A percentile compares a stretch with the other conserved stretches of the same genome.
Conservation (phyloP, 2,797 vertebrate species). For the Pterois miles region DNA sequence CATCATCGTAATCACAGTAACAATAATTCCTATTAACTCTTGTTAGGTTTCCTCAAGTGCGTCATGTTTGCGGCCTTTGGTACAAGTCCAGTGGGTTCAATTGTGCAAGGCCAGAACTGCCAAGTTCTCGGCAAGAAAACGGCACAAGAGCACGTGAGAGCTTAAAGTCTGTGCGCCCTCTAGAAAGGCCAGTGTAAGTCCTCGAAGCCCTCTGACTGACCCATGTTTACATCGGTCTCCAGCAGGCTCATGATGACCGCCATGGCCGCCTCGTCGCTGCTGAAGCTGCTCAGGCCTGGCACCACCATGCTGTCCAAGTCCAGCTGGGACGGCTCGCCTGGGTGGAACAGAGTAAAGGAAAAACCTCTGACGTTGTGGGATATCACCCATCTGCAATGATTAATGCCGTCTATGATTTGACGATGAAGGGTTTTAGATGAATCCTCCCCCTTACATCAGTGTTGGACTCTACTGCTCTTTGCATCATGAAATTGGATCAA, state of each 20-base stretch:
- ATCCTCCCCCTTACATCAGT: no score
- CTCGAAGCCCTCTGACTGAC: conserved; percentile 91
- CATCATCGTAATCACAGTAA: conserved; percentile 5
- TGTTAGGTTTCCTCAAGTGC: conserved; percentile 3
- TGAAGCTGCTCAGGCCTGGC: conserved; percentile 92
- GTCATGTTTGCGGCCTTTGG: conserved; percentile 30
- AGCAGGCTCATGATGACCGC: conserved; percentile 97
- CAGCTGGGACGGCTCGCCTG: conserved; percentile 89
- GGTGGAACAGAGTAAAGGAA: background rate
- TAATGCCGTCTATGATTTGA: background rate
- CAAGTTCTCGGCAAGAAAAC: conserved; percentile 21
- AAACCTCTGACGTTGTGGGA: background rate
- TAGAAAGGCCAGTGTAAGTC: conserved; percentile 93
- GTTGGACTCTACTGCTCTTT: background rate
- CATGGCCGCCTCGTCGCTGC: conserved; percentile 95
- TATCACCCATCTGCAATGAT: background rate
- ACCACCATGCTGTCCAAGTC: conserved; percentile 92
- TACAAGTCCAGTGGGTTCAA: conserved; percentile 21
- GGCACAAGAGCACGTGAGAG: conserved; percentile 13
- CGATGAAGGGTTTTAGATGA: no score
- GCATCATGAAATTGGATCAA: background rate
- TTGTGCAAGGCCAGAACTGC: conserved; percentile 19
- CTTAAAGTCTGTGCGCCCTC: background rate
- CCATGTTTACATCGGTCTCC: conserved; percentile 93
- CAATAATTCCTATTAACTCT: background rate